Evolutionary conservation across 2,797 vertebrate species (phyloP), one percentile per base, ranked within the genome.

Genomic region (Diplodus sargus): DNA sequence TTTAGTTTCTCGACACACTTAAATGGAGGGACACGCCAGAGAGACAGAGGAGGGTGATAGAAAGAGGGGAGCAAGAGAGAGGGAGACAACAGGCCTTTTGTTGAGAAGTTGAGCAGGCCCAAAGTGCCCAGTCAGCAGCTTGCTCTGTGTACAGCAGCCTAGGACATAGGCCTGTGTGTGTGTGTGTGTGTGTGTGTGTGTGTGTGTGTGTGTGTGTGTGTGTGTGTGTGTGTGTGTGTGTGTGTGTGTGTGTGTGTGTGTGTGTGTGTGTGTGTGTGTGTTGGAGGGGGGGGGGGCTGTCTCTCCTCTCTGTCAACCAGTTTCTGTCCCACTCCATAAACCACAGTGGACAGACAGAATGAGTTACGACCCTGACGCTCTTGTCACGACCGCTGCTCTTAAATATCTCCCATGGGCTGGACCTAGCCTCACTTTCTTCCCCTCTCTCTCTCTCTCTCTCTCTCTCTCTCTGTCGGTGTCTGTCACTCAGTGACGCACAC

Each of bases 71-170:
- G 85, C 69, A 89, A 85, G 90, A 85, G 82, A 89, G 92, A 82
- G 79, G 69, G 85, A 94, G 95, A 98, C 97, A 97, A 96, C 91
- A 95, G 94, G 90, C 91, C 94, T 96, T 95, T 97, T 98, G 96
- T 97, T 96, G 94, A 90, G 85, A 92, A 83, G 84, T 91, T 53
- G 80, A 90, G 89, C 91, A 90, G 88, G 85, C 90, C 84, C 86
- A 92, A 95, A 95, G 93, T 95, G 94, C 92, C 68, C 85, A 79
- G 84, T 96, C 95, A 95, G 95, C 95, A 91, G 92, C 90, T 92
- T 93, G 89, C 78, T 89, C 89, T 91, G 90, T 92, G 92, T 93
- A 93, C 89, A 85, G 88, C 91, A 86, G 87, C 74, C 78, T 20
- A 89, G 91, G 87, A 87, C 91, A 83, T 86, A 82, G 83, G 74